Percentiles rank a stretch among this genome's conserved stretches.
phyloP scores from a whole-genome alignment of 2,888 invertebrate genomes.

The Ectemnius lituratus region DNA sequence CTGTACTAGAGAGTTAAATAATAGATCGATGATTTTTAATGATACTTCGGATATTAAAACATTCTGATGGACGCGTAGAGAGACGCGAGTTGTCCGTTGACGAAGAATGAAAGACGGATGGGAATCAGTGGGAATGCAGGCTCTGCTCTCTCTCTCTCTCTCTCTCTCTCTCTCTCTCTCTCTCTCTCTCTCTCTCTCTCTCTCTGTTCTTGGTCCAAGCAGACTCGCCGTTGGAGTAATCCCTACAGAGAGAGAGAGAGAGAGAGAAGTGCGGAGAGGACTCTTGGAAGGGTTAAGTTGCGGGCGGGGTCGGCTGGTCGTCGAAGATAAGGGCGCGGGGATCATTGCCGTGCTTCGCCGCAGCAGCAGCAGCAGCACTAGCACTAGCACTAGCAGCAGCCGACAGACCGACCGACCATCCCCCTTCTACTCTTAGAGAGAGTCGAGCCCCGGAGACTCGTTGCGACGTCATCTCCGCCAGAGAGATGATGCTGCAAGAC shows the following conservation, averaged over 20 bases:
- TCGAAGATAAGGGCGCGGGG: constrained; percentile 72
- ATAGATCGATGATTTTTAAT: no score
- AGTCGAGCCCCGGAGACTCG: constrained; percentile 39
- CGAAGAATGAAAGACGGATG: background rate
- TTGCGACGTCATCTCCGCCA: constrained; percentile 37
- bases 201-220: background rate
- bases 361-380: constrained; percentile 74
- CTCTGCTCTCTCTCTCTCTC: no score
- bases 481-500: background rate
- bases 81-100: background rate
- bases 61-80: no score
- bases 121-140: background rate
- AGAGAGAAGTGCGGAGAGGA: constrained; percentile 48
- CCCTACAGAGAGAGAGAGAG: no score
- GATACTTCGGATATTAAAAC: no score
- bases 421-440: constrained; percentile 25
- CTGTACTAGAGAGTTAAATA: no score
- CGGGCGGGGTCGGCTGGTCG: constrained; percentile 73
- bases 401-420: no score
- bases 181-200: no score
- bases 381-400: no score
- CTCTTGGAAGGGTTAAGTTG: constrained; percentile 75
- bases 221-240: constrained; percentile 61
- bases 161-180: no score
- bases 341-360: constrained; percentile 67